phyloP scores from a whole-genome alignment of 2,888 invertebrate species.

The Elmis aenea region DNA sequence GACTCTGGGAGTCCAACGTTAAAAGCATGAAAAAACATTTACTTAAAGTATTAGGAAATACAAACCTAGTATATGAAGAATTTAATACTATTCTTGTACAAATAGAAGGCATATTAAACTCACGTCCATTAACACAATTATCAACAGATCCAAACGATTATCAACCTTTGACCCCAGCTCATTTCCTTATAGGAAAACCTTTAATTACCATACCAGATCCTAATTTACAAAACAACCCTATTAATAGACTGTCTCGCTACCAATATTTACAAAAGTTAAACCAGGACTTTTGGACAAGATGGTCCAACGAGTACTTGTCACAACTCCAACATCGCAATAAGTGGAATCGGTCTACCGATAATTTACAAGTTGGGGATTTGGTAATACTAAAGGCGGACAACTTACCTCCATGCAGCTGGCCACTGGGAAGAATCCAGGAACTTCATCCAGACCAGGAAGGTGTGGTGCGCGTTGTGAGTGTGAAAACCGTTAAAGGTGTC shows the following conservation, averaged over 20 bases:
- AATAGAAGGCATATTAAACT: constrained; percentile 20
- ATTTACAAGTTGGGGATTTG: constrained; percentile 3
- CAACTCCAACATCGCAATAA: constrained; percentile 18
- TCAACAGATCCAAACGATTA: constrained; percentile 18
- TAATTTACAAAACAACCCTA: constrained; percentile 7
- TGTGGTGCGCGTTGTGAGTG: too few species aligned
- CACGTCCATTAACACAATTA: constrained; percentile 16
- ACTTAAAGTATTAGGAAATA: constrained; percentile 10
- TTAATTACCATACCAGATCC: constrained; percentile 9
- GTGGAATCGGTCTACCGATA: constrained; percentile 12
- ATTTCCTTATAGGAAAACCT: constrained; percentile 19
- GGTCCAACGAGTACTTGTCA: constrained; percentile 19
- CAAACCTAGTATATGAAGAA: constrained; percentile 14
- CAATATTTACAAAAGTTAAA: constrained; percentile 14
- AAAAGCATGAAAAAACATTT: constrained; percentile 17
- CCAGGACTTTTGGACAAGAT: constrained; percentile 22
- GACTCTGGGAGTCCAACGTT: constrained; percentile 13
- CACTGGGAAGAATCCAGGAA: too few species aligned
- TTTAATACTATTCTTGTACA: constrained; percentile 15
- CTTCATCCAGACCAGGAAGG: too few species aligned
- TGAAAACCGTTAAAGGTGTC: too few species aligned
- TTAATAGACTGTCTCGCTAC: constrained; percentile 9
- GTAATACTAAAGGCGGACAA: too few species aligned
- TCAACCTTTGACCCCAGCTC: constrained; percentile 16
- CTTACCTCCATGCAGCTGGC: too few species aligned